Base-by-base conservation (phyloP, 2,888 invertebrate species). In the Mesopsocus fuscifrons region DNA sequence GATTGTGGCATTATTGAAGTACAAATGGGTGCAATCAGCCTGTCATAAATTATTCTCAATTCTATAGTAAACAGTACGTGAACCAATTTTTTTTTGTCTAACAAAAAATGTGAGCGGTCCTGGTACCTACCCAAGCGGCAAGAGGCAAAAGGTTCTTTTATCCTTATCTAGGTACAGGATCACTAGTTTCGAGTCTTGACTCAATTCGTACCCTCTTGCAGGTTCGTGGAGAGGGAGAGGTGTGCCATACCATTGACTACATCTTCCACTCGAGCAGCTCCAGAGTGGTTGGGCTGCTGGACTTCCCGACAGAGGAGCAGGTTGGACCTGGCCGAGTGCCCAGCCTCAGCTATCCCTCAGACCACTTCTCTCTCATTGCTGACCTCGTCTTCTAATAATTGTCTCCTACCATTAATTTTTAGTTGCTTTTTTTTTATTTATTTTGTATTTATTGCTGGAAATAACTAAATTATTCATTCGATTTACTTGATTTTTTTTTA, bases 181-280 rank as follows among this genome's bases (percentile, higher is more conserved):
- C n/a, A n/a, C n/a, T n/a, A n/a, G n/a, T n/a, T n/a, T n/a, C n/a
- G n/a, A n/a, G n/a, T n/a, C n/a, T n/a, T n/a, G n/a, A n/a, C n/a
- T n/a, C n/a, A n/a, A n/a, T n/a, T n/a, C n/a, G n/a, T n/a, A n/a
- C n/a, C n/a, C n/a, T n/a, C 3, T 38, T 38, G 15, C 20, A 38
- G 17, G 67, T 72, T 22, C 64, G 81, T 1, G 75, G 74, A 45
- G 73, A 76, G 50, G 73, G 74, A 4, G 79, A 80, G 58, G 66
- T 69, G 33, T 75, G 77, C 49, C 76, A 77, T 52, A 79, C 79
- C 3, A 74, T 81, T 44, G 82, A 82, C 57, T 82, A 82, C 57
- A 66, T 78, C 5, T 78, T 78, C 59, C 74, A 73, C 56, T 67
- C 69, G 3, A 61, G 68, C 45, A 60, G 63, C 26, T 60, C 79